Conservation (phyloP, 1,140 invertebrate genomes). For the Rhopalosiphum padi region DNA sequence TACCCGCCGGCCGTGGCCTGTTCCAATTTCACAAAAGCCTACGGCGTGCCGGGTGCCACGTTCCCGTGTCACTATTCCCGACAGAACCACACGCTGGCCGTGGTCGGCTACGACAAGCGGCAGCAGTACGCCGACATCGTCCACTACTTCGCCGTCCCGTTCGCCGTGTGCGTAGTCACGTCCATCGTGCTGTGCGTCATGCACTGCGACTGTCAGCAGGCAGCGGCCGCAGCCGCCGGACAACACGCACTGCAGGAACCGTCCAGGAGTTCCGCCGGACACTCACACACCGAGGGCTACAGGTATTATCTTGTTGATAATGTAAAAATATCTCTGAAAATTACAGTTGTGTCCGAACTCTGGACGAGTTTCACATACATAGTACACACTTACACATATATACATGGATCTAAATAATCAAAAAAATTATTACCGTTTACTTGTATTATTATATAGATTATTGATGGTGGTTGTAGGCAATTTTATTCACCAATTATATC, state of each 20-base stretch:
- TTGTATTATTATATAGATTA: no score
- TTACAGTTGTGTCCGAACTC: background rate
- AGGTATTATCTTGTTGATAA: background rate
- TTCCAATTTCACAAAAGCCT: conserved; percentile 78
- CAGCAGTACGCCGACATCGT: conserved; percentile 80
- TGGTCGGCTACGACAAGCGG: conserved; percentile 79
- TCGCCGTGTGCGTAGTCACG: conserved; percentile 81
- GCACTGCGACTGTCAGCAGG: conserved; percentile 79
- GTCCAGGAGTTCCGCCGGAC: conserved; percentile 41
- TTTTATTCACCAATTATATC: no score
- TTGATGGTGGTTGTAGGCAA: no score
- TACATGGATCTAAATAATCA: no score
- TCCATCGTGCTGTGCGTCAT: conserved; percentile 82
- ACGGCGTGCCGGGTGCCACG: conserved; percentile 76
- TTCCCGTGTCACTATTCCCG: conserved; percentile 86
- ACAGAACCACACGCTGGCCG: conserved; percentile 79
- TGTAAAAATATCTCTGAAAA: background rate
- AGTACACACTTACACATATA: no score
- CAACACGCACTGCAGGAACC: conserved; percentile 62
- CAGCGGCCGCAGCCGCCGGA: conserved; percentile 64
- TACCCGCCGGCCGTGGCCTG: conserved; percentile 87
- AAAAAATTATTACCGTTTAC: no score
- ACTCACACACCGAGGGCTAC: conserved; percentile 21
- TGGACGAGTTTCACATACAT: no score
- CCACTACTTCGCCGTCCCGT: conserved; percentile 80